Evolutionary conservation across 2,797 vertebrate species (phyloP), one percentile per base, ranked within the genome.

Genomic region (Buceros bicornis): DNA sequence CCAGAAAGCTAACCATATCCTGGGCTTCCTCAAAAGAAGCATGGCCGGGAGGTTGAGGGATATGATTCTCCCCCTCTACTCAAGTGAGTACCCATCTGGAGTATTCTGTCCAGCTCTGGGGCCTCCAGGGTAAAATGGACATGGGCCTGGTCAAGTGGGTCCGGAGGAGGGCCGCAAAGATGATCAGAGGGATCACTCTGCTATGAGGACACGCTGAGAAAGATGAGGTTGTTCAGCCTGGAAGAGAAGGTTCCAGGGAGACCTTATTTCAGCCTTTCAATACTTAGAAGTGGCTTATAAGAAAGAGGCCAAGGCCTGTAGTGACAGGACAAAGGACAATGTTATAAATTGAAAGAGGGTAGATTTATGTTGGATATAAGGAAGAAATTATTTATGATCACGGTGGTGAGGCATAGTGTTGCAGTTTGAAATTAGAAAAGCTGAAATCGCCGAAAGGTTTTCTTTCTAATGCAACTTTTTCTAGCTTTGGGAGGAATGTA

Each of bases 31-130:
- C 5, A 45, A 80, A 48, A 69, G 22, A 16, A 51, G 6, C 2
- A 2, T 43, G 19, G 4, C 11, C 22, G 61, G 6, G 25, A 66
- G 15, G 18, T 20, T 0, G 0, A 73, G 4, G 21, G 18, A 56
- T 18, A 17, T 25, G 17, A 73, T 61, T 66, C 15, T n/a, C 2
- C 29, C 8, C 13, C 13, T 84, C 11, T 31, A 5, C 21, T 31
- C 45, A 45, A 2, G 2, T 73, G 48, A 61, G 29, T 35, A 40
- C 12, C 40, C 21, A 45, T 12, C 18, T 54, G n/a, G 47, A 90
- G 26, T 2, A 48, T 10, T 2, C 8, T 5, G 4, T 56, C 3
- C 6, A 48, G 10, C 10, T 61, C 74, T 51, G 28, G 13, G 11
- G 33, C 9, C 8, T 10, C 13, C 15, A 24, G 26, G 10, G 35